Evolutionary conservation across 2,797 vertebrate species (phyloP), one percentile per base, ranked within the genome.

Genomic region (Halcyon leucocephala): DNA sequence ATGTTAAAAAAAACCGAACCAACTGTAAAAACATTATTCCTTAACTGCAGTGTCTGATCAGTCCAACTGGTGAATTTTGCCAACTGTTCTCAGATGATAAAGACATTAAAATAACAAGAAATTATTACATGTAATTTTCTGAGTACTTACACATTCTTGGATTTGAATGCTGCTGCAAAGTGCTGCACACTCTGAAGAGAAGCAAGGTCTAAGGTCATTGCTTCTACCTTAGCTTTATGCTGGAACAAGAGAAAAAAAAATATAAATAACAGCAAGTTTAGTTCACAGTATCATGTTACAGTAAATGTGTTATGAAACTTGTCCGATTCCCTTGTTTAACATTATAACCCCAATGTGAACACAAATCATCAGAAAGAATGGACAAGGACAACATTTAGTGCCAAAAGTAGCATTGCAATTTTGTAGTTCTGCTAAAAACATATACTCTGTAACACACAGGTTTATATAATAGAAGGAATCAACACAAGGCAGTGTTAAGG

Each of bases 211-310:
- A 99, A 98, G 98, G 98, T 98, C 98, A 99, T 99, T 95, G 98
- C 98, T 97, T 99, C 99, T 44, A 99, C 99, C 96, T 98, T 98
- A 84, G 99, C 99, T 99, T 99, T 99, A 96, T 99, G 99, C 99
- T 99, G 97, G 90, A 98, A 97, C 26, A 94, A 97, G 90, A 98
- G 93, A 97, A 97, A 97, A 97, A 24, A 93, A 94, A 97, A 95
- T 35, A 98, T 98, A 98, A 98, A 97, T 95, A 98, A 97, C 94
- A 96, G 97, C 95, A 96, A 96, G 95, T 92, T 97, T 90, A 93
- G 86, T 97, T 97, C 97, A 86, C 61, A 82, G 93, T 74, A 97
- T 98, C 94, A 71, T 25, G 70, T 98, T 97, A 96, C 95, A 97
- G 90, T 82, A 97, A 98, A 97, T 93, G 97, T 88, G 95, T 86